These are phyloP conservation scores for Tragelaphus scriptus DNA, from an alignment of 2,113 vertebrate species.

Conservation along the genomic window DNA sequence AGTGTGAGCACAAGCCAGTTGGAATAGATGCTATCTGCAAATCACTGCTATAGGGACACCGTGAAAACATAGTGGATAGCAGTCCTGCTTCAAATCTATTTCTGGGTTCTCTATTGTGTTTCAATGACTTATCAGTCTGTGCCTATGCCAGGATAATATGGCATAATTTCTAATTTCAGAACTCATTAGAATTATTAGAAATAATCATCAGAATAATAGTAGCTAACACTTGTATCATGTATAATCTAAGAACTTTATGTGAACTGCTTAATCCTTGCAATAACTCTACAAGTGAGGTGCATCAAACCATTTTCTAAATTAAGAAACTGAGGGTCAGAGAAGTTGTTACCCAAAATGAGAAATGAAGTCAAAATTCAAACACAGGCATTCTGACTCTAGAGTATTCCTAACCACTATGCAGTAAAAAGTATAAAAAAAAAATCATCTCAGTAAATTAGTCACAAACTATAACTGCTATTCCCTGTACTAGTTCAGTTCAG, in stretches of 20 bases:
- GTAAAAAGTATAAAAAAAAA: background rate
- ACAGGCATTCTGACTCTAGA: background rate
- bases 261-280: background rate
- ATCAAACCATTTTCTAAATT: background rate
- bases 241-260: background rate
- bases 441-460: background rate
- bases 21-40: background rate
- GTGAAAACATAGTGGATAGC: background rate
- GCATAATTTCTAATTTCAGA: slow-evolving; percentile 15
- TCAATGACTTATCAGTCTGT: background rate
- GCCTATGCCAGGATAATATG: background rate
- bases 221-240: background rate
- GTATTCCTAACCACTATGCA: background rate
- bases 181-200: background rate
- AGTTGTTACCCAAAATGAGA: background rate
- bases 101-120: background rate
- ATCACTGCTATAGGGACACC: background rate
- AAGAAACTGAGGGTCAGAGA: background rate
- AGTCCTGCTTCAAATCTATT: background rate
- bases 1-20: background rate
- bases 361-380: background rate
- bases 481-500: background rate
- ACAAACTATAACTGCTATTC: background rate
- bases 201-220: background rate
- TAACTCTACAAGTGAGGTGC: background rate